Base-by-base conservation (phyloP, 2,113 vertebrate species). In the Burhinus bistriatus region DNA sequence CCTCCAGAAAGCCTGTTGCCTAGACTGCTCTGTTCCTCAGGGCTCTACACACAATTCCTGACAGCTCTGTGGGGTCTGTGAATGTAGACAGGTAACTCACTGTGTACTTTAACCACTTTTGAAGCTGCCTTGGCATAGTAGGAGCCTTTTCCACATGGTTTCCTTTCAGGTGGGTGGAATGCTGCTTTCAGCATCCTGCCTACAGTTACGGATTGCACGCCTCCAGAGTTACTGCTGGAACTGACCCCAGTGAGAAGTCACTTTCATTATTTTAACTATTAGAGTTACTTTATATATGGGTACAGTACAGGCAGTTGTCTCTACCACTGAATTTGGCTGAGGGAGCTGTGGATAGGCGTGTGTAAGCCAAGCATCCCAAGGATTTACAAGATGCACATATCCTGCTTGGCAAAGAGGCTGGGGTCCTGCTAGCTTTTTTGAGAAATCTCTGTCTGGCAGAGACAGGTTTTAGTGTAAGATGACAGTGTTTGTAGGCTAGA, bases 401-500 rank as follows among this genome's bases (percentile, higher is more conserved):
- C 44, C 77, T 93, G 47, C 57, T 89, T 97, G 96, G 92, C 96
- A 96, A 79, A 87, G 89, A 92, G 34, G 26, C 77, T 79, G 69
- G 44, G 44, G 86, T 93, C 92, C 65, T 94, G 78, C 59, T 91
- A 80, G 83, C 52, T 96, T 89, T 95, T 93, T 96, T 77, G 87
- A 85, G 82, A 94, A 95, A 89, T 70, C 86, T 80, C 42, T 89
- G 86, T 93, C 89, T 97, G 93, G 73, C 86, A 94, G 72, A 73
- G 93, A 94, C 79, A 91, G 58, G 62, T 86, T 94, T 87, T 86
- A 93, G 83, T 90, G 76, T 92, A 83, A 96, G 93, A 94, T 97
- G 93, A 71, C 83, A 95, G 85, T 90, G 73, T 94, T 96, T 95
- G 88, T 89, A 89, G 89, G 89, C 87, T 95, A 89, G 77, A 97